Evolutionary conservation across 64 coral and sea anemone species (phyloP), one percentile per base, ranked within the genome.

Genomic region (Cladopsammia gracilis): DNA sequence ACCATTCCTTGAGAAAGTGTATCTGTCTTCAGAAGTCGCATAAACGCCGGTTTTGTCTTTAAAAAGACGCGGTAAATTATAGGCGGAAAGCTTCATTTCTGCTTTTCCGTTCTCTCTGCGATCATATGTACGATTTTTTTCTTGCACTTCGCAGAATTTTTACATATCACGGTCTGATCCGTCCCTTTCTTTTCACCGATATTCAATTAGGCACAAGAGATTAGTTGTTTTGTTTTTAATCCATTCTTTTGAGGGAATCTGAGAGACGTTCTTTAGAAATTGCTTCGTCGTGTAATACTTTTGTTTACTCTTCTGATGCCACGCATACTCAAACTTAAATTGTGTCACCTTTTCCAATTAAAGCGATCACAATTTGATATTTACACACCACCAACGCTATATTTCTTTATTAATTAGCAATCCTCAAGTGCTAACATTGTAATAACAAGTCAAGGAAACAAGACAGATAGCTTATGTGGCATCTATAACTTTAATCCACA

Each of bases 171-270:
- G 34, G 34, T 34, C 34, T 34, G 34, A 0, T 34, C 34, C 34
- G 34, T 34, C 34, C 34, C 34, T 34, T 34, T 34, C 34, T 12
- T 25, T 20, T 23, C 53, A 77, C 53, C 75, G 49, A 54, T 77
- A 77, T 77, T 77, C 48, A 54, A 77, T 77, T 53, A 77, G 6
- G 16, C 74, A 76, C 16, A 77, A 56, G 49, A 25, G 75, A 54
- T 77, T 25, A 77, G 20, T 24, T 47, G 3, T 24, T 77, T n/a
- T 53, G 18, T 77, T 77, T 48, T 3, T 11, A 56, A 22, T 25
- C 20, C 20, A 22, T 13, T 53, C 48, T 54, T 7, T 23, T 19
- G 9, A 54, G 75, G 12, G 22, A 8, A 54, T 8, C 34, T 34
- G 34, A 34, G 34, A 34, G 34, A 34, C 34, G 9, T 12, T 48